A percentile compares a stretch with the other conserved stretches of the same genome.
Evolutionary conservation across 2,888 invertebrate species (phyloP).

Genomic region (Drosophila mayaguana): DNA sequence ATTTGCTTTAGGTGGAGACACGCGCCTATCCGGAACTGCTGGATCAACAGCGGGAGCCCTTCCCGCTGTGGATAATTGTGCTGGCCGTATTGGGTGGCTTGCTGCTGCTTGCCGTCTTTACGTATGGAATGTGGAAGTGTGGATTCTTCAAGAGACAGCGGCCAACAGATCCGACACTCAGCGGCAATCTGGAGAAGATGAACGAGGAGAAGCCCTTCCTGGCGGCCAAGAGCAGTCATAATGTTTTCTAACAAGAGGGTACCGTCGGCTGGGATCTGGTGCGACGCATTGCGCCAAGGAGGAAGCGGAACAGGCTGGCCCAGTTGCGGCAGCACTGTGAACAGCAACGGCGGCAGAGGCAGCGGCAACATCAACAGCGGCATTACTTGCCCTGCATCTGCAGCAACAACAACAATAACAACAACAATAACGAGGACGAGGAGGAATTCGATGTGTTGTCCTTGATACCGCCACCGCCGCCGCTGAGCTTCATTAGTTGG

Average conservation of each 20-base stretch:
- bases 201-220: slow-evolving; percentile 89
- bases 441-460: slow-evolving; percentile 60
- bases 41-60: slow-evolving; percentile 90
- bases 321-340: slow-evolving; percentile 33
- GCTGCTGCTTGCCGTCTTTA: slow-evolving; percentile 91
- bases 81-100: slow-evolving; percentile 94
- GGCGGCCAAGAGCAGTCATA: slow-evolving; percentile 72
- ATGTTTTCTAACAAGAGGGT: slow-evolving; percentile 84
- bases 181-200: slow-evolving; percentile 92
- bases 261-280: slow-evolving; percentile 83
- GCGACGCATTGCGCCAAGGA: slow-evolving; percentile 64
- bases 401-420: slow-evolving; percentile 39
- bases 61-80: slow-evolving; percentile 95
- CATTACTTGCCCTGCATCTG: slow-evolving; percentile 19
- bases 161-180: slow-evolving; percentile 92
- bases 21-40: slow-evolving; percentile 93
- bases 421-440: slow-evolving; percentile 46
- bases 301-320: slow-evolving; percentile 56
- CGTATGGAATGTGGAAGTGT: slow-evolving; percentile 93
- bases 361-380: slow-evolving; percentile 24
- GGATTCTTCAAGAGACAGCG: slow-evolving; percentile 95
- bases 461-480: slow-evolving; percentile 71
- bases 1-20: slow-evolving; percentile 89
- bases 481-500: slow-evolving; percentile 65
- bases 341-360: slow-evolving; percentile 9